Evolutionary conservation across 1,140 invertebrate genomes (phyloP), one percentile per base, ranked within the genome.

Genomic region (Myzus persicae): DNA sequence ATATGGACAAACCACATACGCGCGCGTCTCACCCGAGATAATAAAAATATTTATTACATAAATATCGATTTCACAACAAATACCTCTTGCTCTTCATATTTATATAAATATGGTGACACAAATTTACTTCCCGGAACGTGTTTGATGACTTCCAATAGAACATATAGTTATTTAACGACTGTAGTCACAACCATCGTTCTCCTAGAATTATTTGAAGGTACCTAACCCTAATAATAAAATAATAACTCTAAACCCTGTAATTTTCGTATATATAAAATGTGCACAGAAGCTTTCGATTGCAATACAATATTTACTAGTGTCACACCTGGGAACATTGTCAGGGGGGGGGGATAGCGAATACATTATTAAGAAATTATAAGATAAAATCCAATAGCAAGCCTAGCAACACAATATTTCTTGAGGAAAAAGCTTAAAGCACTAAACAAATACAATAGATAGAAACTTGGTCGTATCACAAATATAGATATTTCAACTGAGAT

Each of bases 41-140:
- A 90, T 88, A 51, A 90, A 90, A 54, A 38, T 54, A 54, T 90
- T 54, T 90, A 38, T 90, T 90, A 90, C 38, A 90, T 90, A 90
- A 90, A 90, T 54, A 90, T 90, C 88, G 88, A 90, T 90, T 90
- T 54, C 88, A 90, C 88, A 54, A 90, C 36, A 51, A 88, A 88
- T 88, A 51, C 6, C 36, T 46, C 22, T 54, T 54, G 8, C 14
- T 90, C 8, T 40, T 90, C 44, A n/a, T 88, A 42, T 51, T n/a
- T n/a, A 46, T n/a, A 44, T n/a, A 87, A 36, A 46, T 38, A 31
- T 8, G 85, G 42, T 46, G 24, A 46, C 44, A 84, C 82, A 42
- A 84, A 84, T 84, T 84, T 84, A 42, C 82, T 84, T 84, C 38
- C 38, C 24, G 24, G 82, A 84, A 84, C 82, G 82, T 42, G 82